Evolutionary conservation across 2,797 vertebrate genomes (phyloP), one percentile per base, ranked within the genome.

Genomic region (Nasua narica): DNA sequence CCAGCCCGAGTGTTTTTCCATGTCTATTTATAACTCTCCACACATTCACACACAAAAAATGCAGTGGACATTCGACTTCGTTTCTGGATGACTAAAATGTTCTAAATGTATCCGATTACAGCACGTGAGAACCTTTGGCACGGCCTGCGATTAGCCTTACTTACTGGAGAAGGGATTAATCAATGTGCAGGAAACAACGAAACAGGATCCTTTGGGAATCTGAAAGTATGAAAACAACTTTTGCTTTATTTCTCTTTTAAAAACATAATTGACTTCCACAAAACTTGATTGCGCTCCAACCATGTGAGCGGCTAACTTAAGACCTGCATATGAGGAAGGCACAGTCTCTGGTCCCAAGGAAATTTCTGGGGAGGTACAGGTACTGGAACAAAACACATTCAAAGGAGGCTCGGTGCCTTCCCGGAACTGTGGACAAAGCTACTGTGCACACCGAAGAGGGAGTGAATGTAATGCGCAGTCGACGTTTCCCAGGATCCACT

Each of bases 11-110:
- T 97, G 96, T 94, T 98, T 97, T 96, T 93, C 96, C 93, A 77
- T 87, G 76, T 91, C 97, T 98, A 96, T 97, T 97, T 98, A 97
- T 98, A 97, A 83, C 91, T 40, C 32, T 32, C 83, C 27, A 81
- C 95, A 91, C 86, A 97, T 88, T 97, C 97, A 96, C 90, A 70
- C 67, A 52, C 81, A 43, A 96, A 97, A 98, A 97, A 97, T 95
- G 95, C 92, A 92, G 86, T 52, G 97, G 94, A 96, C 96, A 86
- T 76, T 82, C 35, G 74, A 62, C 85, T 96, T 79, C 0, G 52
- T 84, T 96, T 95, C 62, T 79, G 94, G 90, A 95, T 92, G 95
- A 79, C 91, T 84, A 82, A 93, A 97, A 96, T 97, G 93, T 96
- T 96, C 95, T 95, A 43, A 92, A 67, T 43, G 88, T 76, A 90